Conservation (phyloP, 2,797 vertebrate genomes). For the Psittacula derbiana region DNA sequence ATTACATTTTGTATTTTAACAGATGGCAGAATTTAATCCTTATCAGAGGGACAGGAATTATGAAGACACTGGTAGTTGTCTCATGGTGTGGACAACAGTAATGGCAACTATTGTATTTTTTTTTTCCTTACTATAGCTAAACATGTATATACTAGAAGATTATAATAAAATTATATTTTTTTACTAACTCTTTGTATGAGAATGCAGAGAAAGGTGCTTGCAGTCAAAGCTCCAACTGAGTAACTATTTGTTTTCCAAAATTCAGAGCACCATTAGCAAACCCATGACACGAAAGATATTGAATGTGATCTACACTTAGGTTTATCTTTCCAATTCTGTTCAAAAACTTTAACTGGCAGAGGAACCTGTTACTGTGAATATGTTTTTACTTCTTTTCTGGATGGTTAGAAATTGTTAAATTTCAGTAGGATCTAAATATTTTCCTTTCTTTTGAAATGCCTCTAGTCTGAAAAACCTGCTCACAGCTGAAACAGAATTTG, state of each 20-base stretch:
- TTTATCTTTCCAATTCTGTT: not conserved
- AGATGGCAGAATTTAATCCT: constrained; percentile 17
- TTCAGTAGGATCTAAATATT: constrained; percentile 5
- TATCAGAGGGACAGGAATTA: not conserved
- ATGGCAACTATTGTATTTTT: not conserved
- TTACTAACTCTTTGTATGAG: not conserved
- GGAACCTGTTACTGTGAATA: not conserved
- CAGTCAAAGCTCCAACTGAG: not conserved
- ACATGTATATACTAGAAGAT: not conserved
- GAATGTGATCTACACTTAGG: not conserved
- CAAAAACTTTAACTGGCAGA: not conserved
- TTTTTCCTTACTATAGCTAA: not conserved
- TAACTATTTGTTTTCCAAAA: not conserved
- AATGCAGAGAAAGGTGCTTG: not conserved
- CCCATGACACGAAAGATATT: not conserved
- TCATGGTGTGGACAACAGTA: not conserved
- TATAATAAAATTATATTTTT: not conserved
- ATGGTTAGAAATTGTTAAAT: constrained; percentile 30
- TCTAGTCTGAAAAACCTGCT: constrained; percentile 27
- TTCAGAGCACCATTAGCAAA: not conserved
- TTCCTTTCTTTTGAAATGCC: not conserved
- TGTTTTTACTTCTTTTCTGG: not conserved
- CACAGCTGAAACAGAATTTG: constrained; percentile 10
- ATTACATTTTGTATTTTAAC: constrained; percentile 28
- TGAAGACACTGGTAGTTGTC: not conserved